Percentiles rank a stretch among this genome's conserved stretches.
Evolutionary conservation across 2,113 vertebrate species (phyloP).

Genomic region (Sinocyclocheilus rhinocerous): DNA sequence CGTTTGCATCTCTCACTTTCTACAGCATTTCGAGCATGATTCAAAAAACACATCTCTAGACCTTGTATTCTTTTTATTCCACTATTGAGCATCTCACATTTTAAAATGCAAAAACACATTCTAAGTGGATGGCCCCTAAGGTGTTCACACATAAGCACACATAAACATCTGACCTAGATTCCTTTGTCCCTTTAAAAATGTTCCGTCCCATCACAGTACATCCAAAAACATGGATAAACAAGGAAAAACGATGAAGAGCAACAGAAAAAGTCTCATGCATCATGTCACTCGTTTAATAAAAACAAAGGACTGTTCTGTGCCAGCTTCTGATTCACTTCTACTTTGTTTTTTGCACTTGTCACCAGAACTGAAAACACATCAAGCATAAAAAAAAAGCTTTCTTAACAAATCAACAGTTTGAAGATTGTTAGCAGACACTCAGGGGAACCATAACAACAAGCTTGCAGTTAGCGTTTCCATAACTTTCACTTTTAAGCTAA

Average conservation of each 20-base stretch:
- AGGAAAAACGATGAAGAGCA: not conserved
- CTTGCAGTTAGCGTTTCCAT: not conserved
- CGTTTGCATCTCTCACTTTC: not conserved
- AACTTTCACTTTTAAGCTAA: not conserved
- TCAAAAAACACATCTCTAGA: not conserved
- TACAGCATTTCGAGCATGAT: not conserved
- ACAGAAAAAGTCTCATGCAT: not conserved
- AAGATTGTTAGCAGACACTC: constrained; percentile 5
- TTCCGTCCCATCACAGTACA: too few species aligned
- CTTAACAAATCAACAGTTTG: not conserved
- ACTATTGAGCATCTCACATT: not conserved
- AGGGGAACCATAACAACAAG: constrained; percentile 21
- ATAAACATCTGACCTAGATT: not conserved
- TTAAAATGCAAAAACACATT: not conserved
- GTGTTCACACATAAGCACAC: not conserved
- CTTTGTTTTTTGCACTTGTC: not conserved
- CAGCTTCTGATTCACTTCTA: not conserved
- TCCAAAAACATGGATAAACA: too few species aligned
- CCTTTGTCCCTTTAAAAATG: not conserved
- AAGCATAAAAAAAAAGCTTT: constrained; percentile 9
- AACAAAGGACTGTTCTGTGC: not conserved
- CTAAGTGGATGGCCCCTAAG: too few species aligned
- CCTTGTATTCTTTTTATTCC: not conserved
- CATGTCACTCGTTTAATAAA: not conserved
- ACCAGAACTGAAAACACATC: not conserved